phyloP scores from a whole-genome alignment of 2,888 invertebrate species.

The Hanleya hanleyi region DNA sequence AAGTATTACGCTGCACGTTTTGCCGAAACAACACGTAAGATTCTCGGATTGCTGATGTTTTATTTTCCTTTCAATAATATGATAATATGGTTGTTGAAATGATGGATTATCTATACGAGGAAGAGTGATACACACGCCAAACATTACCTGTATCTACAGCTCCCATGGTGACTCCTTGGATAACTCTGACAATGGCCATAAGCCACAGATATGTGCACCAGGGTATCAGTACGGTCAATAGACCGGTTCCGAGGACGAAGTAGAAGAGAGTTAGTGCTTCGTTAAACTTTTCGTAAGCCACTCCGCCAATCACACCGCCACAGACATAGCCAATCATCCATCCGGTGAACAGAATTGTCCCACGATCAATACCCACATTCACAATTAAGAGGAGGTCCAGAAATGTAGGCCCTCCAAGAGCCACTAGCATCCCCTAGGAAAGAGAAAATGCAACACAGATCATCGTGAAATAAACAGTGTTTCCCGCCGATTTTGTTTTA shows the following conservation, averaged over 20 bases:
- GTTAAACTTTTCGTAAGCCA: slow-evolving; percentile 57
- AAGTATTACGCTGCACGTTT: too few species aligned
- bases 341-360: slow-evolving; percentile 69
- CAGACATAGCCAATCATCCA: slow-evolving; percentile 71
- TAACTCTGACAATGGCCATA: slow-evolving; percentile 59
- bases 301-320: slow-evolving; percentile 69
- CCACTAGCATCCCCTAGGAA: slow-evolving; percentile 70
- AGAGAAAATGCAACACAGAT: too few species aligned
- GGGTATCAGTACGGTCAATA: slow-evolving; percentile 68
- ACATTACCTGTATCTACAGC: slow-evolving; percentile 58
- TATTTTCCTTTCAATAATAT: too few species aligned
- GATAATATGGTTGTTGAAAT: too few species aligned
- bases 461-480: too few species aligned
- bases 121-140: too few species aligned
- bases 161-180: slow-evolving; percentile 68
- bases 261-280: slow-evolving; percentile 68
- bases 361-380: slow-evolving; percentile 57
- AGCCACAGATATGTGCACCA: slow-evolving; percentile 67
- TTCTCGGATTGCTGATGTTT: too few species aligned
- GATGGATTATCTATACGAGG: too few species aligned
- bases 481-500: too few species aligned
- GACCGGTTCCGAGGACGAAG: slow-evolving; percentile 67
- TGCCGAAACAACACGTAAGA: too few species aligned
- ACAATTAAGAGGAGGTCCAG: slow-evolving; percentile 68
- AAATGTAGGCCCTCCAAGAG: slow-evolving; percentile 72